Conservation (phyloP, 1,140 invertebrate species). For the Danaus plexippus region DNA sequence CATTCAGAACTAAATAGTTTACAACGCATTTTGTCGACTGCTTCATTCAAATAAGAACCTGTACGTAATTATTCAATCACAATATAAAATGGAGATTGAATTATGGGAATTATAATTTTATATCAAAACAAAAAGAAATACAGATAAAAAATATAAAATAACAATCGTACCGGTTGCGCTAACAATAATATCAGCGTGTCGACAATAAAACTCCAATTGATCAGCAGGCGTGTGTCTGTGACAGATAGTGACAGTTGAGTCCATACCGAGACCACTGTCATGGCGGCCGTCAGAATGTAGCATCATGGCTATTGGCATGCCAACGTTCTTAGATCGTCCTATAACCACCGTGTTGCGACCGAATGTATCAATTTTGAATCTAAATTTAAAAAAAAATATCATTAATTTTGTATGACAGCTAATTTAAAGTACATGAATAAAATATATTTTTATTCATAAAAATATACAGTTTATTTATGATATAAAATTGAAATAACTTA, state of each 20-base stretch:
- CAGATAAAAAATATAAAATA: slow-evolving; percentile 9
- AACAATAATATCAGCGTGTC: slow-evolving; percentile 87
- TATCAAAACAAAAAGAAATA: slow-evolving; percentile 9
- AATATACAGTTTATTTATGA: too few relatives aligned
- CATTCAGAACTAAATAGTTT: too few relatives aligned
- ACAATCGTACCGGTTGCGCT: slow-evolving; percentile 77
- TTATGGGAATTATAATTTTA: background rate
- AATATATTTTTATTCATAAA: too few relatives aligned
- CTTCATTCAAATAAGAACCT: too few relatives aligned
- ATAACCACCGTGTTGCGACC: slow-evolving; percentile 91
- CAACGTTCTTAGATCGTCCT: slow-evolving; percentile 92
- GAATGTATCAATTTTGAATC: slow-evolving; percentile 82
- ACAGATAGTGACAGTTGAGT: slow-evolving; percentile 90
- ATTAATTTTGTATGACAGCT: too few relatives aligned
- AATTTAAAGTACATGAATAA: too few relatives aligned
- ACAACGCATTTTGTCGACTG: too few relatives aligned
- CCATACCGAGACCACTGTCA: slow-evolving; percentile 75
- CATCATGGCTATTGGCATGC: slow-evolving; percentile 87
- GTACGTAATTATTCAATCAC: too few relatives aligned
- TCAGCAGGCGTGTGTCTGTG: slow-evolving; percentile 87
- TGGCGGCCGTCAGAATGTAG: slow-evolving; percentile 82
- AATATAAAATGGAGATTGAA: too few relatives aligned
- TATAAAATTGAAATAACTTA: too few relatives aligned
- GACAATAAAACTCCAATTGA: slow-evolving; percentile 78
- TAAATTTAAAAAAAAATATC: too few relatives aligned